A percentile compares a stretch with the other conserved stretches of the same genome.
Evolutionary conservation across 2,888 invertebrate genomes (phyloP).

Genomic region (Sinohyriopsis cumingii): DNA sequence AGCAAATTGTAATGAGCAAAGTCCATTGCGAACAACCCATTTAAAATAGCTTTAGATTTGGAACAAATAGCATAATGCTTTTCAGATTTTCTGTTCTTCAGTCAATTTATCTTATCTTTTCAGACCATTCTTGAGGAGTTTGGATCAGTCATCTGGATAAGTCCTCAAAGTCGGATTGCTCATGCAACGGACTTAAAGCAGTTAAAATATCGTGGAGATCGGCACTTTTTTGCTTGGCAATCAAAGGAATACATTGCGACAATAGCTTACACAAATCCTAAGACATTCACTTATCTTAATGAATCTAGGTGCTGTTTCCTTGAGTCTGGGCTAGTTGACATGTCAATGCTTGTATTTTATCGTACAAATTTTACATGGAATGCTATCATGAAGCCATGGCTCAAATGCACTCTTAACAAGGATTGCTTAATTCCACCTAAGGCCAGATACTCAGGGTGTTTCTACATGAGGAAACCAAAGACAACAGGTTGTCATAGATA

Average conservation of each 20-base stretch:
- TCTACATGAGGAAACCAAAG: conserved; percentile 51
- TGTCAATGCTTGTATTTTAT: conserved; percentile 53
- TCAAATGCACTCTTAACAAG: conserved; percentile 56
- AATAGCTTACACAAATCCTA: conserved; percentile 50
- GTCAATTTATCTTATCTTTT: conserved; percentile 11
- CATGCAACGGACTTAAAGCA: conserved; percentile 42
- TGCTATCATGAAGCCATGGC: conserved; percentile 59
- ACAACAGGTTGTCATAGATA: conserved; percentile 63
- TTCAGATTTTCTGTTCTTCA: not conserved
- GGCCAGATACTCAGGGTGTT: conserved; percentile 48
- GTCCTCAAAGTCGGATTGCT: conserved; percentile 48
- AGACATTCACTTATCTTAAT: conserved; percentile 50
- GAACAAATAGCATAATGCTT: too few relatives aligned
- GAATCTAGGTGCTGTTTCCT: conserved; percentile 52
- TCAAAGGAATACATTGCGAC: conserved; percentile 29
- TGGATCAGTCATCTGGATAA: conserved; percentile 54
- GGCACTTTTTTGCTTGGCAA: conserved; percentile 56
- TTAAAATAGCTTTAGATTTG: too few relatives aligned
- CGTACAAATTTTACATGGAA: conserved; percentile 51
- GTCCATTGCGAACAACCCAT: too few relatives aligned
- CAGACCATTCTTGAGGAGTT: conserved; percentile 53
- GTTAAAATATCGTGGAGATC: conserved; percentile 44
- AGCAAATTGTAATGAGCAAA: too few relatives aligned
- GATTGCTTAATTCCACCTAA: conserved; percentile 52
- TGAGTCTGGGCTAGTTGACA: conserved; percentile 48